Evolutionary conservation across 1,140 invertebrate genomes (phyloP), one percentile per base, ranked within the genome.

Genomic region (Euschistus heros): DNA sequence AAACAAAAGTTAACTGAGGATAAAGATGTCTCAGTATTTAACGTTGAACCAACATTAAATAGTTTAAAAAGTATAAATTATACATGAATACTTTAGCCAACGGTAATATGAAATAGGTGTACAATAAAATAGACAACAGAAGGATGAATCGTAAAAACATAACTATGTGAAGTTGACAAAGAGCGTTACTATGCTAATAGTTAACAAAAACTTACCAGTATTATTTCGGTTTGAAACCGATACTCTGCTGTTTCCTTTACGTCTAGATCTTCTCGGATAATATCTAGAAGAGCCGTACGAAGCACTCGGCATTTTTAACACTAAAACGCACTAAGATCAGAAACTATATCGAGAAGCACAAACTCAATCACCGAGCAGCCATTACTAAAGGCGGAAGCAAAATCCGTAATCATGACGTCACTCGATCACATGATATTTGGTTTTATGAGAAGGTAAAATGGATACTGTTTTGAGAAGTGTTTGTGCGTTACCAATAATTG

Each of bases 281-380:
- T 86, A 88, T 80, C 88, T 84, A 75, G 87, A 88, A 76, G 88
- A 87, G 73, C 87, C 88, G 80, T 90, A 91, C 74, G 88, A 90
- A 77, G 88, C 88, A 82, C 88, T 91, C 81, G 89, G 89, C 89
- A 91, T 91, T 81, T 85, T 89, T 17, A 33, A 50, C 17, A 30
- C 54, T 22, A 24, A 17, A 5, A 8, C 14, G 26, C 24, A 26
- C 24, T 57, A 22, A 2, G 59, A 64, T 67, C 47, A 17, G 59
- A 68, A 55, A n/a, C 24, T 33, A 65, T 22, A n/a, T 37, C 15
- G 44, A 60, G 17, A 57, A 22, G 26, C 26, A 66, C 55, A 42
- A 57, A 66, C 54, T 22, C 54, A 47, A 62, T 66, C 64, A 66
- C 33, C 55, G 33, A 61, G 64, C 30, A 55, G 64, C 64, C 64